phyloP scores from a whole-genome alignment of 2,797 vertebrate genomes.

The Neomorphus geoffroyi region DNA sequence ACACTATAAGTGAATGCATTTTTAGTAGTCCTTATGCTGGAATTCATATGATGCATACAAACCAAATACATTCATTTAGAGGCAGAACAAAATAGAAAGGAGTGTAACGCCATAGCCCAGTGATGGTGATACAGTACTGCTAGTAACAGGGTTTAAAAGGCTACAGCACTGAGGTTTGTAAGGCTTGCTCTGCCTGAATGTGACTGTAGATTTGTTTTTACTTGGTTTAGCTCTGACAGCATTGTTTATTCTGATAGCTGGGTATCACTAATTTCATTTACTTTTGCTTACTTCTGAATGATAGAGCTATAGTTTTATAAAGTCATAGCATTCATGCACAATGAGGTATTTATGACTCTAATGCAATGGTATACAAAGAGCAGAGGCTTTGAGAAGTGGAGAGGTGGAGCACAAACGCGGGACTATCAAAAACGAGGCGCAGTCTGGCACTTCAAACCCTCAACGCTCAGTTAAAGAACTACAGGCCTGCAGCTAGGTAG shows the following conservation, averaged over 20 bases:
- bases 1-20: background rate
- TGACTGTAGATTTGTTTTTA: background rate
- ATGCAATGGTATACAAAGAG: background rate
- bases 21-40: background rate
- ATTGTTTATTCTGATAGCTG: background rate
- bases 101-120: background rate
- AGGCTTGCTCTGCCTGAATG: background rate
- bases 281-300: background rate
- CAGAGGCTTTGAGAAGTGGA: background rate
- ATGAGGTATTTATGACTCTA: background rate
- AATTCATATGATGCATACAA: background rate
- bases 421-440: background rate
- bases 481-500: background rate
- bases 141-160: background rate
- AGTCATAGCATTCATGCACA: background rate
- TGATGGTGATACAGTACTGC: background rate
- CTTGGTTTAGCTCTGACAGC: background rate
- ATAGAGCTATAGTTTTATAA: background rate
- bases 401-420: fast-evolving
- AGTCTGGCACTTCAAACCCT: background rate
- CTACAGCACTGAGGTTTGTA: background rate
- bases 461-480: background rate
- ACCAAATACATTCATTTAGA: background rate
- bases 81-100: background rate
- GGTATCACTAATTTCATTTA: background rate